Base-by-base conservation (phyloP, 2,797 vertebrate species). In the Leuciscus waleckii region DNA sequence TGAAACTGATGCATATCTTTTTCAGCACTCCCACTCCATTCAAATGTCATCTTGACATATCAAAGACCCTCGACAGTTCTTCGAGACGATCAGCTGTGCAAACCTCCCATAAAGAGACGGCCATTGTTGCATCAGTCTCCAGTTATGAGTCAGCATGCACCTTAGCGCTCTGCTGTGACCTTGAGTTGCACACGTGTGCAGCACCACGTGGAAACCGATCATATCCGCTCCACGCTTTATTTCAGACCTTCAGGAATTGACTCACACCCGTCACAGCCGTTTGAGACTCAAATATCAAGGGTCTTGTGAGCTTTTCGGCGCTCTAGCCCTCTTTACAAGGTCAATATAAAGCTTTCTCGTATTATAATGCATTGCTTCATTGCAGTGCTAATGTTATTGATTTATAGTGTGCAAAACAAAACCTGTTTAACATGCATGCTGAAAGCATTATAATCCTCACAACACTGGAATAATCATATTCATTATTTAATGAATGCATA, bases 141-240 rank as follows among this genome's bases (percentile, higher is more conserved):
- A 89, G 90, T 93, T 93, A 93, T 96, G 95, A 96, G 94, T 96
- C 95, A 96, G 95, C 95, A 92, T 91, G 92, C 93, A 92, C 94
- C 93, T 93, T 93, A 61, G 92, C 92, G 93, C 93, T 92, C 92
- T 92, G 90, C 90, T 81, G 83, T 90, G 89, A 90, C 87, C 89
- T 90, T 89, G 87, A 87, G 79, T 71, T 83, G 54, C 69, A 77
- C 83, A 83, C 83, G 83, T 70, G 71, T 79, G 78, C 43, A 56
- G 43, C 43, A n/a, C 56, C 70, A 54, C 71, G 85, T 81, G 32
- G 82, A 79, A 85, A 79, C 70, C n/a, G 58, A 87, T 86, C 81
- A 82, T 69, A 81, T 82, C 87, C 68, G 84, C 85, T 80, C 49
- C 79, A 46, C n/a, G n/a, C 67, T 61, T 63, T 65, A 76, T 76